Evolutionary conservation across 2,113 vertebrate species (phyloP).

Genomic region (Phaethornis superciliosus): DNA sequence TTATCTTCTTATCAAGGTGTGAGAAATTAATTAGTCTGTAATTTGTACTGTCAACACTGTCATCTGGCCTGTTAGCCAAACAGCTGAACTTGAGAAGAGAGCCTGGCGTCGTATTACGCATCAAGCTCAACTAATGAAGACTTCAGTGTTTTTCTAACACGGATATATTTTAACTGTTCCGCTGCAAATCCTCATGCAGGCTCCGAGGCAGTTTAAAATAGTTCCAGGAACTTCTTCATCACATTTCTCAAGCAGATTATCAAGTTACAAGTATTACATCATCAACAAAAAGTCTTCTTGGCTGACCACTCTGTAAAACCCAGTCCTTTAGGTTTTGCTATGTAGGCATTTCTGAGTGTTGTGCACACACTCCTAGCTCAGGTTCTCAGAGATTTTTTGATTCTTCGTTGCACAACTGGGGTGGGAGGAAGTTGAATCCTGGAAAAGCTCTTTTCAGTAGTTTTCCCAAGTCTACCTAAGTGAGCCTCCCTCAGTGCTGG

Average conservation of each 20-base stretch:
- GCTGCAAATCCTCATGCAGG: not conserved
- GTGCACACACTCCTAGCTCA: not conserved
- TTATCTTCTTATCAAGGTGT: slow-evolving; percentile 27
- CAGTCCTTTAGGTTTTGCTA: not conserved
- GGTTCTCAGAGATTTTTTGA: not conserved
- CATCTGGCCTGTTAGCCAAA: not conserved
- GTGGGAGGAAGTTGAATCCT: not conserved
- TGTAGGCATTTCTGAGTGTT: not conserved
- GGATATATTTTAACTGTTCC: slow-evolving; percentile 6
- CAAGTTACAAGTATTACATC: not conserved
- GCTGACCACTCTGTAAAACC: not conserved
- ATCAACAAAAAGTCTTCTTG: not conserved
- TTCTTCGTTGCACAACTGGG: not conserved
- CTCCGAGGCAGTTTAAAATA: not conserved
- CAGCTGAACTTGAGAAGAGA: not conserved
- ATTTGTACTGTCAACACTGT: slow-evolving; percentile 13
- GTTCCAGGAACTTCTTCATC: not conserved
- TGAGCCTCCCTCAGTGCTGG: not conserved
- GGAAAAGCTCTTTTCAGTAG: not conserved
- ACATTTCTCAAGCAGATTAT: slow-evolving; percentile 3
- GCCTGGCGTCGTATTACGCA: not conserved
- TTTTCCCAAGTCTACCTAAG: not conserved
- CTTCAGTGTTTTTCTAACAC: not conserved
- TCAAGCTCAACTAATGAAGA: not conserved
- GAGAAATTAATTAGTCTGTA: slow-evolving; percentile 22